phyloP scores from a whole-genome alignment of 2,797 vertebrate species.

The Neostethus bicornis region DNA sequence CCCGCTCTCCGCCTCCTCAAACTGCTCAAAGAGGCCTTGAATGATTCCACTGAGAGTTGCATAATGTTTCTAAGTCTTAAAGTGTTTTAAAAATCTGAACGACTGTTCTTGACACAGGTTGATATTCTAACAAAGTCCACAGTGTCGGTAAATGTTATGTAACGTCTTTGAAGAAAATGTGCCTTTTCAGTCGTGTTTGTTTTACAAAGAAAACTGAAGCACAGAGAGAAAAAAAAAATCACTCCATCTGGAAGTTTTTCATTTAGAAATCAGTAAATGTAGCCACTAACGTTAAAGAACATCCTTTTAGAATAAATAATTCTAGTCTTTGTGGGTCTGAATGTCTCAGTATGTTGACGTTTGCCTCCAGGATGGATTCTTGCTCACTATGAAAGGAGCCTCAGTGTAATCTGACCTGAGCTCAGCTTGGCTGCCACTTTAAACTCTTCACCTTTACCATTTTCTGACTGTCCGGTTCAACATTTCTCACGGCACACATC shows the following conservation, averaged over 20 bases:
- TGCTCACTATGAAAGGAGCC: conserved; percentile 11
- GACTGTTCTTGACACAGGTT: conserved; percentile 12
- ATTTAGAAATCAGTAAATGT: conserved; percentile 13
- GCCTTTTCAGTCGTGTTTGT: conserved; percentile 46
- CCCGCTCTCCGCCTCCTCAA: conserved; percentile 11
- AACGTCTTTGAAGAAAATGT: conserved; percentile 42
- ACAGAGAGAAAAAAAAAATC: conserved; percentile 7
- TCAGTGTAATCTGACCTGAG: conserved; percentile 68
- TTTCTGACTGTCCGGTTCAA: conserved; percentile 56
- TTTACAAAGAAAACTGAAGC: conserved; percentile 16
- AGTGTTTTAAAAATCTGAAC: conserved; percentile 20
- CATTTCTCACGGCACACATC: conserved; percentile 46
- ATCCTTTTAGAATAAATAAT: conserved; percentile 73
- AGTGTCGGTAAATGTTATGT: conserved; percentile 28
- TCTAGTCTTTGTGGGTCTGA: conserved; percentile 29
- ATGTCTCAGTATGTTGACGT: conserved; percentile 1
- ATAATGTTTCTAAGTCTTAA: conserved; percentile 42
- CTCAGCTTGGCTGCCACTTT: conserved; percentile 61
- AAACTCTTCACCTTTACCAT: conserved; percentile 84
- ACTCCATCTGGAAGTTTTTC: conserved; percentile 16
- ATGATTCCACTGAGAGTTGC: conserved; percentile 8
- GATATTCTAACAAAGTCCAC: conserved; percentile 14
- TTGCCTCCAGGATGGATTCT: conserved; percentile 16
- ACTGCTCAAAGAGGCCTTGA: conserved; percentile 6
- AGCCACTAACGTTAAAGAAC: conserved; percentile 13